These are phyloP conservation scores for Globodera rostochiensis DNA, from an alignment of 1,140 invertebrate genomes.

Conservation along the genomic window DNA sequence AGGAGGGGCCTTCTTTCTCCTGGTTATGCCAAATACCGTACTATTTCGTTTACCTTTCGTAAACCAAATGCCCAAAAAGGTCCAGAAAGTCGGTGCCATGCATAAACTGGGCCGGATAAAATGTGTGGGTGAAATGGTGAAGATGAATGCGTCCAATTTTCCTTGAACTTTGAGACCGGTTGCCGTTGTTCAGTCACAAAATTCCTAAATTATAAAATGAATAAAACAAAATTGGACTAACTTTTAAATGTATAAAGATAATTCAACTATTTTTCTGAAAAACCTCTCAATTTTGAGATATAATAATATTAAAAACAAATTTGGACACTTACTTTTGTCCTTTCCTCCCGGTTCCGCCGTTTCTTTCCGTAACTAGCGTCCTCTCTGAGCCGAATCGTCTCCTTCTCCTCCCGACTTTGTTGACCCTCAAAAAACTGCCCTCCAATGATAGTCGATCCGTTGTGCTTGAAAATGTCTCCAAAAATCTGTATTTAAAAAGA, in stretches of 20 bases:
- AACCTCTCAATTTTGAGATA: not conserved
- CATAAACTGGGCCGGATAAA: slow-evolving; percentile 97
- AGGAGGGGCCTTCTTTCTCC: no score
- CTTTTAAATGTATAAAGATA: no score
- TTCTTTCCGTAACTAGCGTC: not conserved
- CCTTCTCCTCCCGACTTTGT: not conserved
- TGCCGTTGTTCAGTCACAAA: slow-evolving; percentile 8
- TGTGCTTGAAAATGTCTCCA: slow-evolving; percentile 26
- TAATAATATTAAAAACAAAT: not conserved
- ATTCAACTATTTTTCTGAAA: not conserved
- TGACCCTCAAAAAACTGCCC: slow-evolving; percentile 33
- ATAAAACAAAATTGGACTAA: no score
- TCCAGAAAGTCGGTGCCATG: slow-evolving; percentile 92
- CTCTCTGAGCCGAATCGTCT: not conserved
- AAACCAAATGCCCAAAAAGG: slow-evolving; percentile 85
- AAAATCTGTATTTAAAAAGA: not conserved
- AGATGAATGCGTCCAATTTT: slow-evolving; percentile 78
- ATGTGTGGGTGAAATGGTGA: slow-evolving; percentile 81
- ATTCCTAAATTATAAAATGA: no score
- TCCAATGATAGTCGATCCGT: slow-evolving; percentile 38
- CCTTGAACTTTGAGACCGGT: no score
- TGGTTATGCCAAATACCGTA: no score
- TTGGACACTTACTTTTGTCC: not conserved
- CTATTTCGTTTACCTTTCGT: slow-evolving; percentile 37
- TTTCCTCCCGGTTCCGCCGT: not conserved